Percentiles rank a stretch among this genome's conserved stretches.
Conservation (phyloP, 1,140 invertebrate species). For the Oryctes rhinoceros region DNA sequence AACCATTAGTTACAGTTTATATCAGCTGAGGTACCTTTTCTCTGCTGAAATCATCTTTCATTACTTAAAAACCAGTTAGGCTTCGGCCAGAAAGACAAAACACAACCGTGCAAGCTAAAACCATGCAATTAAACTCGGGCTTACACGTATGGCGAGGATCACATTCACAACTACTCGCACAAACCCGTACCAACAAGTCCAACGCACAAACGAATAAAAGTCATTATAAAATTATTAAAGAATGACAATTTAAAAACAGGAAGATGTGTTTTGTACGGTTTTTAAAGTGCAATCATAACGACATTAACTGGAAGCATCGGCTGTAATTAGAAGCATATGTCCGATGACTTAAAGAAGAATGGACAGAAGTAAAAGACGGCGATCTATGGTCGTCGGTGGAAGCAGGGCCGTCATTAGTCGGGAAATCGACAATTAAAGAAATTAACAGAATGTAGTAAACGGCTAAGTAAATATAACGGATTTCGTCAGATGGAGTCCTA, state of each 20-base stretch:
- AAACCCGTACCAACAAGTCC: background rate
- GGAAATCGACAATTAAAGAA: constrained; percentile 53
- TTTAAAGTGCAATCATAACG: constrained; percentile 60
- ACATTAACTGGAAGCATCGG: constrained; percentile 56
- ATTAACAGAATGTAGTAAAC: constrained; percentile 48
- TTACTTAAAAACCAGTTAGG: constrained; percentile 30
- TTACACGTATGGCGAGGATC: background rate
- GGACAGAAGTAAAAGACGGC: constrained; percentile 25
- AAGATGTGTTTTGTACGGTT: constrained; percentile 59
- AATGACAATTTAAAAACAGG: constrained; percentile 60
- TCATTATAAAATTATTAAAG: constrained; percentile 60
- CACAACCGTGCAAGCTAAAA: constrained; percentile 29
- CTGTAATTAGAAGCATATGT: constrained; percentile 59
- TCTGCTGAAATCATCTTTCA: constrained; percentile 11
- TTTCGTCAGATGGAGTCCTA: constrained; percentile 20
- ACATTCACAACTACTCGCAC: background rate
- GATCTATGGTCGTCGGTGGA: background rate
- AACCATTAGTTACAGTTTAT: background rate
- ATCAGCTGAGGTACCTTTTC: background rate
- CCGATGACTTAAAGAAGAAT: constrained; percentile 49
- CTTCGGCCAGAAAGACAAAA: constrained; percentile 9
- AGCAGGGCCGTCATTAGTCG: constrained; percentile 47
- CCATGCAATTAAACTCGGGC: constrained; percentile 30
- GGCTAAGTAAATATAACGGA: constrained; percentile 26
- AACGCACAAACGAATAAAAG: constrained; percentile 41